Evolutionary conservation across 2,888 invertebrate species (phyloP).

Genomic region (Thelaira solivaga): DNA sequence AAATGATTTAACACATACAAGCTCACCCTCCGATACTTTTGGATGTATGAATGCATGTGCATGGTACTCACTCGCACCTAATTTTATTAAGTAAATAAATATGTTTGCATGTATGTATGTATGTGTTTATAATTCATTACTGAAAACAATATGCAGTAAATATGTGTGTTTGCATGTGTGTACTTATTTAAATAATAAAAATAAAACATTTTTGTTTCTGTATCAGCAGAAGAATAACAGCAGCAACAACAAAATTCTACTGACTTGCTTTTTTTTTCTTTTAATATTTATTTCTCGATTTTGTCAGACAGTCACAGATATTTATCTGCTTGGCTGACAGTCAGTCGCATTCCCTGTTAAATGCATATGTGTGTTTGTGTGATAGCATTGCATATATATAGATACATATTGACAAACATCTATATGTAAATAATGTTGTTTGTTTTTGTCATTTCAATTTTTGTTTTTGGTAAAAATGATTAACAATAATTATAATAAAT

Average conservation of each 20-base stretch:
- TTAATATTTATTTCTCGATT: constrained; percentile 8
- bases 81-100: constrained; percentile 28
- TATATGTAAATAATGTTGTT: not conserved
- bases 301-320: not conserved
- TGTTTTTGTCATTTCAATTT: too few species aligned
- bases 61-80: constrained; percentile 52
- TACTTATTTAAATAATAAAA: constrained; percentile 38
- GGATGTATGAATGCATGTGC: too few species aligned
- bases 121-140: constrained; percentile 29
- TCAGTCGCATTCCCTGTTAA: not conserved
- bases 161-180: too few species aligned
- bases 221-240: constrained; percentile 10
- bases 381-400: not conserved
- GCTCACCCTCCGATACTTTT: constrained; percentile 48
- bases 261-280: constrained; percentile 9
- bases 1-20: constrained; percentile 68
- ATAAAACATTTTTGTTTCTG: constrained; percentile 26
- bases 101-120: too few species aligned
- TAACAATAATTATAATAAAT: not conserved
- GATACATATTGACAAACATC: not conserved
- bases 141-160: constrained; percentile 32
- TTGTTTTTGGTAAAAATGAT: not conserved
- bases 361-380: not conserved
- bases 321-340: not conserved
- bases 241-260: constrained; percentile 19